Percentiles rank a stretch among this genome's conserved stretches.
Conservation (phyloP, 2,113 vertebrate species). For the Aptenodytes forsteri region DNA sequence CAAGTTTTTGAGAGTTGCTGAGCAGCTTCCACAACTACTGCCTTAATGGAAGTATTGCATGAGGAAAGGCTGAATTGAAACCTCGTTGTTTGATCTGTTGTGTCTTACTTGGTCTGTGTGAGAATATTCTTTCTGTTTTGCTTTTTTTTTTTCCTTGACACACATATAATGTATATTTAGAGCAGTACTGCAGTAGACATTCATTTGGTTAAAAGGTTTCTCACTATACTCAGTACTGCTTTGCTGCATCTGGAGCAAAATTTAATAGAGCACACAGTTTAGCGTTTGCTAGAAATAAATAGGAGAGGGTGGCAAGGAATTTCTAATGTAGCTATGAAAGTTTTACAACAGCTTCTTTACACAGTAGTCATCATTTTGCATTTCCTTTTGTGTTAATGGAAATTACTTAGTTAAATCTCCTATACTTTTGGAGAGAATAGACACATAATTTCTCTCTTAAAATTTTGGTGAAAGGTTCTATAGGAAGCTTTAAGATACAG, state of each 20-base stretch:
- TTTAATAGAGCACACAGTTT: not conserved
- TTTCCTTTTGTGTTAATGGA: not conserved
- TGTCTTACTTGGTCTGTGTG: not conserved
- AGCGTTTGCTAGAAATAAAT: constrained; percentile 11
- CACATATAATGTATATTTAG: constrained; percentile 1
- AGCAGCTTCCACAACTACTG: not conserved
- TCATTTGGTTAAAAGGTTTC: not conserved
- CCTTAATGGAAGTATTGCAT: not conserved
- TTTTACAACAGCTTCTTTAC: constrained; percentile 1
- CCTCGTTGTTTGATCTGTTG: not conserved
- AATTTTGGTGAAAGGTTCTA: not conserved
- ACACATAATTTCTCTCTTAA: not conserved
- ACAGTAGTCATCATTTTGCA: not conserved
- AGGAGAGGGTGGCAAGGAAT: not conserved
- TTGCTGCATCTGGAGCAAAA: constrained; percentile 24
- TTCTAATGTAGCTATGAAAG: not conserved
- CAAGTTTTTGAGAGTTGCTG: not conserved
- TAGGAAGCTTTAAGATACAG: not conserved
- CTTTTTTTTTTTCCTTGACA: not conserved
- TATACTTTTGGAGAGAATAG: not conserved
- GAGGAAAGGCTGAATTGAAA: not conserved
- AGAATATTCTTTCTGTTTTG: not conserved
- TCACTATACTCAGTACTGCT: not conserved
- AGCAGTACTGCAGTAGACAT: not conserved
- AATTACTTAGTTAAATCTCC: not conserved